Base-by-base conservation (phyloP, 2,888 invertebrate species). In the Gandaritis pyraliata region DNA sequence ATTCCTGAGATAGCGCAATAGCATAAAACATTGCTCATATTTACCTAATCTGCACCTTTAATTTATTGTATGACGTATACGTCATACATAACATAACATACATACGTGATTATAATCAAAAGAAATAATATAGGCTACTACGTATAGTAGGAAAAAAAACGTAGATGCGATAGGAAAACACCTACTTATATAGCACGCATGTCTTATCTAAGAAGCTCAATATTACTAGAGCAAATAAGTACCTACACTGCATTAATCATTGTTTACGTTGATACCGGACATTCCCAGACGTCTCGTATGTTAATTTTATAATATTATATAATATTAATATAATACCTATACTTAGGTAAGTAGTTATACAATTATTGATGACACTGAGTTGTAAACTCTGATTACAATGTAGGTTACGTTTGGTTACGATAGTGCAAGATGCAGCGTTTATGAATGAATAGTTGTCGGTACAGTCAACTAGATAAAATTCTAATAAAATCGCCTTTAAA, bases 101-200 rank as follows among this genome's bases (percentile, higher is more conserved):
- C 3, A 23, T 3, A 23, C 3, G 6, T 23, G 33, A 6, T 33
- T 8, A 33, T 33, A 33, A 2, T 33, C 10, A 33, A 33, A 33
- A 33, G 5, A 33, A 33, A 33, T 33, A 33, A 10, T 33, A 33
- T 33, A 2, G n/a, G 38, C n/a, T 38, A 12, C 2, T 38, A 38
- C 38, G n/a, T 7, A 18, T 45, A 54, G 18, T 53, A 53, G 53
- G 33, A 45, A 53, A 36, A 36, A 46, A 46, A 46, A 66, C 47
- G 60, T 59, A 59, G 41, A 43, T 67, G 50, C 67, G 68, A 64
- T 69, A 68, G 60, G 74, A 75, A 75, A 74, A 72, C 47, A 63
- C 38, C 39, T 49, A 58, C 33, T 8, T 8, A 38, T 15, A 30
- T 23, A 70, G 73, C 75, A 72, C 74, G 72, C 75, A 73, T 72